Evolutionary conservation across 2,797 vertebrate species (phyloP).

Genomic region (Lophotriccus pileatus): DNA sequence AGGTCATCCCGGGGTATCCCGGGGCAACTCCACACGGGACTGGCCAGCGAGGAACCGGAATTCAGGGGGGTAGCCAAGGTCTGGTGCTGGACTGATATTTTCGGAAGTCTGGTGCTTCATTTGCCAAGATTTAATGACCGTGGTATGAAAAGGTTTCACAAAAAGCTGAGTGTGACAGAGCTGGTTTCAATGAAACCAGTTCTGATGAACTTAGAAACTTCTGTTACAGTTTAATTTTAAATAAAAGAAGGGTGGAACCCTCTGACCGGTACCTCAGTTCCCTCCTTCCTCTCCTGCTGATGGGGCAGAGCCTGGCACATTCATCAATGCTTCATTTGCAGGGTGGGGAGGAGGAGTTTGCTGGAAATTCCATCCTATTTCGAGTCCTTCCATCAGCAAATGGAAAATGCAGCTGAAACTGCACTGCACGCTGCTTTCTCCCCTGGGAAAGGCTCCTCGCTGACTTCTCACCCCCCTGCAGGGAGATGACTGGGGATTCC

Average conservation of each 20-base stretch:
- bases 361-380: not conserved
- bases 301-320: not conserved
- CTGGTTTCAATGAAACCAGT: not conserved
- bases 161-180: not conserved
- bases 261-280: not conserved
- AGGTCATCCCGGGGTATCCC: fast-evolving
- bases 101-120: not conserved
- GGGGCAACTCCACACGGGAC: fast-evolving
- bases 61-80: not conserved
- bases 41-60: not conserved
- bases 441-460: not conserved
- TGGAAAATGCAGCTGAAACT: not conserved
- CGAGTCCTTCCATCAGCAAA: not conserved
- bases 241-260: not conserved
- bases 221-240: not conserved
- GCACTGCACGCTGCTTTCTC: not conserved
- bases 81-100: fast-evolving
- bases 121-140: not conserved
- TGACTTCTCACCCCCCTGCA: not conserved
- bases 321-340: not conserved
- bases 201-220: not conserved
- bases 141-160: not conserved
- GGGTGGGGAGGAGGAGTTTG: not conserved
- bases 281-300: not conserved
- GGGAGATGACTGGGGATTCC: conserved; percentile 16